Evolutionary conservation across 2,888 invertebrate genomes (phyloP).

Genomic region (Pheosia tremula): DNA sequence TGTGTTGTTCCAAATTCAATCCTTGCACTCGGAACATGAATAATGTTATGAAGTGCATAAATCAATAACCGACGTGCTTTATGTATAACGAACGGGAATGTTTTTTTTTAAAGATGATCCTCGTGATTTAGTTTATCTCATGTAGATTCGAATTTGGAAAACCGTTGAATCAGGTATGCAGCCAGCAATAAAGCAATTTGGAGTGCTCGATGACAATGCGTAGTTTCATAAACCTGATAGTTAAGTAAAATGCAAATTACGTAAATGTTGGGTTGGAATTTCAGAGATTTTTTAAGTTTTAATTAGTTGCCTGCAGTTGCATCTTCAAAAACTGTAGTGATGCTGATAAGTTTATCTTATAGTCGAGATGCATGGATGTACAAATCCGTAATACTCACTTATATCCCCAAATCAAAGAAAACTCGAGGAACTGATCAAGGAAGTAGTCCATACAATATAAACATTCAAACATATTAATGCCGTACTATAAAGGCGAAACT

Average conservation of each 20-base stretch:
- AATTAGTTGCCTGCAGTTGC: too few species aligned
- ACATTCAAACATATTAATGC: constrained; percentile 1
- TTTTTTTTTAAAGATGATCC: too few species aligned
- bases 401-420: not conserved
- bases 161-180: too few species aligned
- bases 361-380: not conserved
- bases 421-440: constrained; percentile 2
- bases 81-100: constrained; percentile 21
- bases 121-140: not conserved
- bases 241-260: too few species aligned
- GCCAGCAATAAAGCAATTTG: too few species aligned
- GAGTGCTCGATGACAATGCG: too few species aligned
- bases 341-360: too few species aligned
- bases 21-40: constrained; percentile 17
- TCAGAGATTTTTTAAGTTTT: too few species aligned
- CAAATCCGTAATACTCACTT: not conserved
- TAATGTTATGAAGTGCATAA: constrained; percentile 23
- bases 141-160: not conserved
- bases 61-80: constrained; percentile 32
- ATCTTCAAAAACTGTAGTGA: not conserved
- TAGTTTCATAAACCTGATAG: too few species aligned
- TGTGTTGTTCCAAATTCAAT: constrained; percentile 22
- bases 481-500: constrained; percentile 4
- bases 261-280: too few species aligned
- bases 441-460: not conserved